Evolutionary conservation across 2,888 invertebrate species (phyloP), one percentile per base, ranked within the genome.

Genomic region (Ophion ventricosus): DNA sequence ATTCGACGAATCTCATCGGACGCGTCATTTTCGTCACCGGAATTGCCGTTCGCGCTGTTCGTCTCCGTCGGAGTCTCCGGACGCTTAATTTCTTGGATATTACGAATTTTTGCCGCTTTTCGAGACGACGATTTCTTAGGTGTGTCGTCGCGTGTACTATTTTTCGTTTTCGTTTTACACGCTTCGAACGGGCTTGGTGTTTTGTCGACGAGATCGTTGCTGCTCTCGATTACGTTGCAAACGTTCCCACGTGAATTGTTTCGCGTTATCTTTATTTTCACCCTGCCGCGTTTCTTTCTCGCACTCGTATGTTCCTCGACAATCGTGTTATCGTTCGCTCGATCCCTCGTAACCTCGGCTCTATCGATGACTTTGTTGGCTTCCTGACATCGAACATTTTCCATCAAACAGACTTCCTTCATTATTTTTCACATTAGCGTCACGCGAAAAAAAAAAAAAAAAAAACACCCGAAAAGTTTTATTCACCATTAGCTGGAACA

Each of bases 351-450:
- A 73, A 87, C 86, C 81, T 86, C 86, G 26, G 77, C 70, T 20
- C 72, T 40, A 14, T 82, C 59, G 23, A 40, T 73, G n/a, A 69
- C 23, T 40, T 83, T 8, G 1, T 70, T 61, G 14, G 66, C 59
- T 61, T 88, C 87, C 23, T 72, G 57, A 4, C 84, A 56, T 83
- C 87, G 91, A 11, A 85, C 77, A 25, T 85, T 74, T 17, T 91
- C 91, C 11, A 80, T 77, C 74, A 92, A 92, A 78, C 92, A 92
- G 10, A 92, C 87, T 76, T 92, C 89, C 80, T 90, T 92, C 92
- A 92, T 92, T 20, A 66, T 73, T 25, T 43, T 43, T 56, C 10
- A 25, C 43, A 23, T 57, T 17, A 17, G 40, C n/a, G 25, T n/a
- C 8, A 73, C 73, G n/a, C n/a, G n/a, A n/a, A n/a, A n/a, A n/a